Conservation (phyloP, 2,113 vertebrate genomes). For the Thamnaconus septentrionalis region DNA sequence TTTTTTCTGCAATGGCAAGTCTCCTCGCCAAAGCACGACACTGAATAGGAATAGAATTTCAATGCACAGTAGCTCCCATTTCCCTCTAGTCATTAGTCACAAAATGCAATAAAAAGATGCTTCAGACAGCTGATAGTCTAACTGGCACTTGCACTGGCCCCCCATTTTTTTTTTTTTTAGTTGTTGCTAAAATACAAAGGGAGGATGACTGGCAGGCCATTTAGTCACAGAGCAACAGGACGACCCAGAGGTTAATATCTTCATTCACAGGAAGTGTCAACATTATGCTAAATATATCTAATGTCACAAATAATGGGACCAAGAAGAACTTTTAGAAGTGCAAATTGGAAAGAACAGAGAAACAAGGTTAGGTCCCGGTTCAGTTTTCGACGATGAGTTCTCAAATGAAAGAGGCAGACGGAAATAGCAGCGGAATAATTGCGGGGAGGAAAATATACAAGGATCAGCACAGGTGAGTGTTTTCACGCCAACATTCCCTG, state of each 20-base stretch:
- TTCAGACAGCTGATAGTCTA: too few relatives aligned
- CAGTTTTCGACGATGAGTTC: conserved; percentile 3
- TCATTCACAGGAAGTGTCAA: conserved; percentile 11
- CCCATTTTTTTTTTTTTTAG: too few relatives aligned
- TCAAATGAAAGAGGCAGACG: conserved; percentile 13
- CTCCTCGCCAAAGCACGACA: conserved; percentile 94
- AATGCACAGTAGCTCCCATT: too few relatives aligned
- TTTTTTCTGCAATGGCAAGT: conserved; percentile 88
- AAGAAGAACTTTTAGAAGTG: conserved; percentile 4
- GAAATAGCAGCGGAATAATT: conserved; percentile 12
- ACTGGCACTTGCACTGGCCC: too few relatives aligned
- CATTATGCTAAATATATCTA: conserved; percentile 11
- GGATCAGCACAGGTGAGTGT: too few relatives aligned
- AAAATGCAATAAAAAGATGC: too few relatives aligned
- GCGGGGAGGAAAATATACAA: neutral
- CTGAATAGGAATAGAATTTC: conserved; percentile 60
- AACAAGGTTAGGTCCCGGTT: conserved; percentile 13
- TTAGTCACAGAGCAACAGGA: conserved; percentile 10
- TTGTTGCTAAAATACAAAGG: too few relatives aligned
- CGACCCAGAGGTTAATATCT: conserved; percentile 1
- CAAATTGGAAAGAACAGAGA: conserved; percentile 12
- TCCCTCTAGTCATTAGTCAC: too few relatives aligned
- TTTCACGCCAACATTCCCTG: too few relatives aligned
- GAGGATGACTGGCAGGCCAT: conserved; percentile 7
- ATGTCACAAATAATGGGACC: neutral